Evolutionary conservation across 2,888 invertebrate genomes (phyloP), one percentile per base, ranked within the genome.

Genomic region (Capitulum mitella): DNA sequence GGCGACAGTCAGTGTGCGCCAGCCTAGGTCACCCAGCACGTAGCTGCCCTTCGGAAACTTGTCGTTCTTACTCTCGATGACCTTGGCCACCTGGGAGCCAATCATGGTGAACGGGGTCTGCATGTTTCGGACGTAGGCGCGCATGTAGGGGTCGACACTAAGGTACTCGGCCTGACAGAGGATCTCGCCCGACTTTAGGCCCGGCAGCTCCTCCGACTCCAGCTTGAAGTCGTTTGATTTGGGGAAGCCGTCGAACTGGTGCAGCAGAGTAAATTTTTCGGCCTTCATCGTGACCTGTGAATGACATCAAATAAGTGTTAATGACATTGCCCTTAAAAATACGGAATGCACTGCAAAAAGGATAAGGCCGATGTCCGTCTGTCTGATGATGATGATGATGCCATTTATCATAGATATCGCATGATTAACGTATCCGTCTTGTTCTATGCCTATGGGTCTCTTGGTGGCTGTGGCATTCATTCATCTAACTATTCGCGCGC

Each of bases 1-100:
- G n/a, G 87, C 88, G 54, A 91, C 84, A 82, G 91, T 89, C 8
- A 91, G 90, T 1, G 34, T 70, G 82, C 89, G 79, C 93, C 93
- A 93, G 32, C 93, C 93, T 83, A 90, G 88, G 80, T 88, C 85
- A 8, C 89, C 90, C 1, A 90, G 85, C 22, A 92, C 87, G 82
- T 89, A 87, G 83, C 88, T 88, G 1, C 91, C 92, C 29, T 89
- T 89, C 0, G 91, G 90, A 84, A 87, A 92, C 14, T 89, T 87
- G 22, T 87, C 83, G 85, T 91, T 89, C 81, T 89, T 90, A 82
- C 91, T 92, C 77, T 89, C 89, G 78, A 90, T 86, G 58, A 93
- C 90, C 84, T 92, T 64, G 91, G 90, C 91, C 54, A 92, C 89
- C 87, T 92, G 92, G 77, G 88, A 86, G 40, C 92, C 92, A 79